Evolutionary conservation across 2,797 vertebrate genomes (phyloP), one percentile per base, ranked within the genome.

Genomic region (Pogoniulus pusillus): DNA sequence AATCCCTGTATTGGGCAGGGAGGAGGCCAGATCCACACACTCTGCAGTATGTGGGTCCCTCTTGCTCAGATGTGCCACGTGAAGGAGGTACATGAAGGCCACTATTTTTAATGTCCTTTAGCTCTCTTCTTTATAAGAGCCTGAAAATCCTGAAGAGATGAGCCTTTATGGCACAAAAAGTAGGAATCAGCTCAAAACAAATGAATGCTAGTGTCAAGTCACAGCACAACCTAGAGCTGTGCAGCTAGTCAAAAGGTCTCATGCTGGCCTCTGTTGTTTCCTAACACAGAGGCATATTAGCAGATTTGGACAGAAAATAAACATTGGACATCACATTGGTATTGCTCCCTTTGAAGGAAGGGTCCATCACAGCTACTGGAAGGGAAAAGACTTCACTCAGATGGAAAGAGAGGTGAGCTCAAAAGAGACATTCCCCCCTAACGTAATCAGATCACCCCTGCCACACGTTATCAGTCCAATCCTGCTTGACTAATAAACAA

Each of bases 11-110:
- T 23, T 39, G 49, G 34, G 66, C 5, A 3, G 35, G 64, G 17
- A 84, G 34, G n/a, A 86, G 32, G 7, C 41, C 66, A 29, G 57
- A n/a, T 26, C 26, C 5, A 1, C 19, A 49, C 8, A 2, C 0
- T 5, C 37, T 37, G 14, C 1, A 3, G 12, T 5, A 32, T 0
- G 0, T 1, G 3, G 22, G 18, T 39, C 58, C 27, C 57, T 82
- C 68, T 41, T 47, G 12, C 19, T 63, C 0, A 1, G 16, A 54
- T 59, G 45, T 27, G 35, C 39, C 13, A 6, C 0, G 0, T 24
- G 10, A 69, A 63, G 69, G 35, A 75, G 49, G 35, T 15, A 66
- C 23, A n/a, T 35, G 27, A 62, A 53, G 47, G 59, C 47, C 75
- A 9, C 29, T 35, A 6, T n/a, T 30, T 68, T 39, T 53, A 12